phyloP scores from a whole-genome alignment of 1,140 invertebrate species.

The Drosophila navojoa region DNA sequence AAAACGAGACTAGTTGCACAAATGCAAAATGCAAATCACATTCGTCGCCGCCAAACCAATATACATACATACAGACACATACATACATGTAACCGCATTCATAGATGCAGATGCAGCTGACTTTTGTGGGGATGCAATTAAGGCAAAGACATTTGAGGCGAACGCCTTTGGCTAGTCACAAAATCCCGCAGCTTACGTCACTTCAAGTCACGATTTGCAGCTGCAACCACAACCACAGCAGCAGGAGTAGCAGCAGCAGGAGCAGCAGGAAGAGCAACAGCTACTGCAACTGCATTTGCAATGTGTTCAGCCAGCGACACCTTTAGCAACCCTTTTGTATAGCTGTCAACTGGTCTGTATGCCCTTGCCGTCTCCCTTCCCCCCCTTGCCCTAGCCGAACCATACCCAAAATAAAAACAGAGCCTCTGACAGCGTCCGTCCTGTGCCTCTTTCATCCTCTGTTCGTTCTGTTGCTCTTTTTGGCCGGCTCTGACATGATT shows the following conservation, averaged over 20 bases:
- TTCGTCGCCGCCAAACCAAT: constrained; percentile 3
- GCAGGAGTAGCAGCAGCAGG: constrained; percentile 16
- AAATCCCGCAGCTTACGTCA: constrained; percentile 53
- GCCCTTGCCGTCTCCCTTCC: neutral
- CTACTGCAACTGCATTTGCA: constrained; percentile 38
- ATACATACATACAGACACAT: constrained; percentile 22
- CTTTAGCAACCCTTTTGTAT: constrained; percentile 67
- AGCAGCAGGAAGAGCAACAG: constrained; percentile 38
- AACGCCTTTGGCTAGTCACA: constrained; percentile 58
- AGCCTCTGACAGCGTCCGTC: constrained; percentile 12
- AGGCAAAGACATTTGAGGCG: constrained; percentile 58
- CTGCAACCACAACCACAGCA: constrained; percentile 36
- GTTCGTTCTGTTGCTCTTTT: constrained; percentile 62
- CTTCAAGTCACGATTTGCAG: constrained; percentile 56
- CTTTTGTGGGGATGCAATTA: constrained; percentile 60
- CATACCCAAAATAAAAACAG: neutral
- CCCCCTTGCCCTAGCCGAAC: neutral
- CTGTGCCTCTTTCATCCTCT: constrained; percentile 1
- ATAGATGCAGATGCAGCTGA: constrained; percentile 6
- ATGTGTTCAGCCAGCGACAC: constrained; percentile 69
- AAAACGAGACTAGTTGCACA: constrained; percentile 60
- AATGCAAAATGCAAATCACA: constrained; percentile 57
- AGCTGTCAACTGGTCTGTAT: constrained; percentile 13
- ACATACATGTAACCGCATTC: too few relatives aligned
- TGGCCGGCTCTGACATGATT: constrained; percentile 76